Evolutionary conservation across 2,113 vertebrate genomes (phyloP).

Genomic region (Xiphias gladius): DNA sequence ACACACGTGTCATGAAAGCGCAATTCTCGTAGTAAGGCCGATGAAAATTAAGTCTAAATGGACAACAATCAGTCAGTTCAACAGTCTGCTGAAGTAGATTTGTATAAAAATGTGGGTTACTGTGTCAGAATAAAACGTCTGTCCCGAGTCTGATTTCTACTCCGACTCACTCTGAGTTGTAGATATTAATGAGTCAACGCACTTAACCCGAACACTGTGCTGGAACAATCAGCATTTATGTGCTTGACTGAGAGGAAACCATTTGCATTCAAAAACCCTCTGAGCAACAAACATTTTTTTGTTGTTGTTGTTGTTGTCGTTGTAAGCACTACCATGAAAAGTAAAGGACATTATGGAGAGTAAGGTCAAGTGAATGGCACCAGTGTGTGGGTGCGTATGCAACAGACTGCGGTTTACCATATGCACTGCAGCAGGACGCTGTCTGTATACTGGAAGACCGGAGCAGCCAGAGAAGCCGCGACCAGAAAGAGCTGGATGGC

Average conservation of each 20-base stretch:
- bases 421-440: constrained; percentile 92
- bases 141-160: constrained; percentile 24
- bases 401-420: constrained; percentile 85
- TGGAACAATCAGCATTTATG: constrained; percentile 44
- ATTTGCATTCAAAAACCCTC: constrained; percentile 13
- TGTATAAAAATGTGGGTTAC: constrained; percentile 34
- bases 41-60: not conserved
- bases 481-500: constrained; percentile 94
- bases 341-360: not conserved
- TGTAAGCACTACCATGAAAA: not conserved
- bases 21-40: too few species aligned
- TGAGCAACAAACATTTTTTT: not conserved
- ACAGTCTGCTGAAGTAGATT: constrained; percentile 12
- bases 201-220: constrained; percentile 27
- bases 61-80: not conserved
- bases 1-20: too few species aligned
- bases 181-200: constrained; percentile 42
- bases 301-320: too few species aligned
- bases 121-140: constrained; percentile 30
- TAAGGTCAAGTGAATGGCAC: not conserved
- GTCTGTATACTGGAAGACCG: constrained; percentile 96
- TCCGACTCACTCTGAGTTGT: not conserved
- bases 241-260: constrained; percentile 39
- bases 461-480: constrained; percentile 94
- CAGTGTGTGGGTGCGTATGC: not conserved